Conservation (phyloP, 2,888 invertebrate species). For the Muschampia plurimacula region DNA sequence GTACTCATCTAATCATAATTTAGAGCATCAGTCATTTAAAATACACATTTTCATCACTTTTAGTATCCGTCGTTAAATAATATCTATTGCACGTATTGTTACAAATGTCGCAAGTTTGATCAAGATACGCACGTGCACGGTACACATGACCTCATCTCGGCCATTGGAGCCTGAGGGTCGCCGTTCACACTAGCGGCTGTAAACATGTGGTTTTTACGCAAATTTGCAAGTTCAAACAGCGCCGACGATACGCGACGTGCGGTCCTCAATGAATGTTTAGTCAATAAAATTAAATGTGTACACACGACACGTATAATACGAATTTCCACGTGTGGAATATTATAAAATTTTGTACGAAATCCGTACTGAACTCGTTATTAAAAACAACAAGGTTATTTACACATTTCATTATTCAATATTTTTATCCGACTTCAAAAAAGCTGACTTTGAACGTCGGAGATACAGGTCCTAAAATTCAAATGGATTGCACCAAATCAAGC, state of each 20-base stretch:
- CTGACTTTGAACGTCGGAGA: no score
- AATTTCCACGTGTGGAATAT: no score
- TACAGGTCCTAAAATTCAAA: no score
- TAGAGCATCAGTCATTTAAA: background rate
- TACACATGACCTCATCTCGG: background rate
- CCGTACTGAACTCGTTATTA: no score
- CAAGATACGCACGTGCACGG: background rate
- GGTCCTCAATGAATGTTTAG: no score
- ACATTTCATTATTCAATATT: no score
- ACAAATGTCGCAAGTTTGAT: slow-evolving; percentile 1
- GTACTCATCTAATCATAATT: background rate
- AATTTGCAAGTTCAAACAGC: background rate
- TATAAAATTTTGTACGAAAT: no score
- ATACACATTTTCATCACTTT: background rate
- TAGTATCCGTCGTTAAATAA: background rate
- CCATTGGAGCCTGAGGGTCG: background rate
- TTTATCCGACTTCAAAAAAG: no score
- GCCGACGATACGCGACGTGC: background rate
- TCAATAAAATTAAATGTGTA: no score
- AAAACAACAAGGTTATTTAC: no score
- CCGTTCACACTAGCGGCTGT: background rate
- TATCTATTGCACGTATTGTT: background rate
- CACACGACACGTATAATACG: no score
- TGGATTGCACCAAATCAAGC: no score
- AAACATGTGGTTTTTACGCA: background rate